Base-by-base conservation (phyloP, 2,888 invertebrate species). In the Caenorhabditis zanzibari region DNA sequence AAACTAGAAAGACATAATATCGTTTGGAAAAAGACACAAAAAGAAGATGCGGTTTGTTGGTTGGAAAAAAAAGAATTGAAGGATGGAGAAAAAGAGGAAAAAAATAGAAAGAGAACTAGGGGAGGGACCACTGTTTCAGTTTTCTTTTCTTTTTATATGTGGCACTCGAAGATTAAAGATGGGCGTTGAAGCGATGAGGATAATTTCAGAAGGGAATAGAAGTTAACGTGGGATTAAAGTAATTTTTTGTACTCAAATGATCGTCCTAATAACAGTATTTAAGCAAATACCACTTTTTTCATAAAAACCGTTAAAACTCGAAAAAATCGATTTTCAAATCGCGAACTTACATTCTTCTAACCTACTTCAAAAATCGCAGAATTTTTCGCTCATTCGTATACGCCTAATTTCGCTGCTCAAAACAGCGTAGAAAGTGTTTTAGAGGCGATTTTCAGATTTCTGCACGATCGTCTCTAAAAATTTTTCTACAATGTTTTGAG, bases 41-140 rank as follows among this genome's bases (percentile, higher is more conserved):
- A n/a, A 47, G 35, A 64, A 38, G 28, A 19, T 28, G 26, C 24
- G n/a, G 47, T 24, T 64, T 52, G 59, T 68, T 63, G 28, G 28
- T 52, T 32, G 61, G 54, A 19, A 28, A 26, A 26, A 26, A 14
- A 54, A 14, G 12, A 24, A 14, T 10, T 1, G 26, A 14, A 26
- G 22, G 26, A 54, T 12, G 26, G 10, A 7, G 12, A 26, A 14
- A 26, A 26, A 14, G 26, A 32, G 32, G 32, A 38, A 26, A 7
- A n/a, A n/a, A 16, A 28, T 28, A 44, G 19, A 72, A 72, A 54
- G 58, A 66, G 58, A 71, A 63, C 61, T 56, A 71, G 71, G 14
- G 41, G 28, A 49, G 44, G 49, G 79, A 64, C 77, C 71, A 71
- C 77, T 77, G 77, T 77, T 77, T 77, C 77, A 71, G 59, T 47